Conservation (phyloP, 2,797 vertebrate genomes). For the Typhlichthys eigenmanni region DNA sequence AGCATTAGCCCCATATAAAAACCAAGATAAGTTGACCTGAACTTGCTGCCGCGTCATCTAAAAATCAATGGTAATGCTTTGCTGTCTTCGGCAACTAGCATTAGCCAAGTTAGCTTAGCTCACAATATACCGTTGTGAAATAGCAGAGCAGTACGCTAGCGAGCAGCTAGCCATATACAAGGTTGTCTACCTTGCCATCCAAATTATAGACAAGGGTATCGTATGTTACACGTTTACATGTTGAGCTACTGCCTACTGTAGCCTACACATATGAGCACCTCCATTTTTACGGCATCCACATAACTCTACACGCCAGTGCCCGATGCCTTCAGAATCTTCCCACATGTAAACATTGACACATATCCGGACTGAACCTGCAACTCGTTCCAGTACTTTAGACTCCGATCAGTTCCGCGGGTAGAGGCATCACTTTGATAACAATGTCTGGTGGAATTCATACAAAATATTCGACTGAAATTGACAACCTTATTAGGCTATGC, state of each 20-base stretch:
- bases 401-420: slow-evolving; percentile 37
- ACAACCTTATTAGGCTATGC: no score
- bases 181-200: no score
- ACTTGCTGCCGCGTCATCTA: slow-evolving; percentile 44
- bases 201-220: background rate
- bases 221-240: background rate
- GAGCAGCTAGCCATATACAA: background rate
- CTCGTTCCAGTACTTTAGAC: background rate
- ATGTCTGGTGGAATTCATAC: no score
- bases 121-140: background rate
- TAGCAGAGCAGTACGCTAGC: no score
- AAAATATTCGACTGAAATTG: no score
- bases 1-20: slow-evolving; percentile 1
- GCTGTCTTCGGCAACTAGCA: slow-evolving; percentile 31
- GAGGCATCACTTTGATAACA: background rate
- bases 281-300: background rate
- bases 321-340: slow-evolving; percentile 16
- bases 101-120: slow-evolving; percentile 38
- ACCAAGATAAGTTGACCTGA: slow-evolving; percentile 45
- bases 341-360: slow-evolving; percentile 22
- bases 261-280: slow-evolving; percentile 19
- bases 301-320: slow-evolving; percentile 4
- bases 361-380: background rate
- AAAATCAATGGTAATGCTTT: slow-evolving; percentile 34
- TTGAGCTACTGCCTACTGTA: slow-evolving; percentile 10